Conservation (phyloP, 2,888 invertebrate genomes). For the Acronicta psi region DNA sequence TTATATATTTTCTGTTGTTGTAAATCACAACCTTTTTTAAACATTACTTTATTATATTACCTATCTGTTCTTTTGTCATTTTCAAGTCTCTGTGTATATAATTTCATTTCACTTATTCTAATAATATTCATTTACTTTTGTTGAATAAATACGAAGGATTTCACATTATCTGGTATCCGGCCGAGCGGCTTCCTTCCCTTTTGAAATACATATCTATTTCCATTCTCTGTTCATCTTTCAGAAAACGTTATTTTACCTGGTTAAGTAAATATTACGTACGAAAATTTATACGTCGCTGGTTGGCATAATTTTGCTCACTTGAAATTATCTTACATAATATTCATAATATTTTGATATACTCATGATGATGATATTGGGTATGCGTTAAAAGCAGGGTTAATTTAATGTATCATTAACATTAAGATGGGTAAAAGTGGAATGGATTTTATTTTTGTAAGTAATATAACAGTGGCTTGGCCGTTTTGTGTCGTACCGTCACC, state of each 20-base stretch:
- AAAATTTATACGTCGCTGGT: constrained; percentile 10
- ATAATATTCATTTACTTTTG: background rate
- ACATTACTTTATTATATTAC: too few species aligned
- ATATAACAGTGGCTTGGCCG: too few species aligned
- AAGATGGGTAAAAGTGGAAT: too few species aligned
- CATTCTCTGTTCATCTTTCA: constrained; percentile 15
- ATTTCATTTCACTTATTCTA: background rate
- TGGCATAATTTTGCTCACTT: constrained; percentile 14
- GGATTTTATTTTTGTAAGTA: too few species aligned
- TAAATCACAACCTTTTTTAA: too few species aligned
- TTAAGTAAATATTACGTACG: constrained; percentile 20
- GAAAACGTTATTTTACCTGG: constrained; percentile 31
- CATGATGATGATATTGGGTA: too few species aligned
- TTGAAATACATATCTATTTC: constrained; percentile 16
- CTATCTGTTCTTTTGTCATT: background rate
- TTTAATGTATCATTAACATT: too few species aligned
- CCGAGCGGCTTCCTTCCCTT: constrained; percentile 2
- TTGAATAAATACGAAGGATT: constrained; percentile 12
- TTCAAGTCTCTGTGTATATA: background rate
- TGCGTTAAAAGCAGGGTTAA: too few species aligned
- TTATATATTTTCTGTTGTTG: too few species aligned
- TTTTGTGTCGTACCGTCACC: too few species aligned
- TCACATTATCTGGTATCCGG: constrained; percentile 17
- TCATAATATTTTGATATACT: too few species aligned
- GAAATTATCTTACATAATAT: background rate